Base-by-base conservation (phyloP, 2,797 vertebrate species). In the Nasua narica region DNA sequence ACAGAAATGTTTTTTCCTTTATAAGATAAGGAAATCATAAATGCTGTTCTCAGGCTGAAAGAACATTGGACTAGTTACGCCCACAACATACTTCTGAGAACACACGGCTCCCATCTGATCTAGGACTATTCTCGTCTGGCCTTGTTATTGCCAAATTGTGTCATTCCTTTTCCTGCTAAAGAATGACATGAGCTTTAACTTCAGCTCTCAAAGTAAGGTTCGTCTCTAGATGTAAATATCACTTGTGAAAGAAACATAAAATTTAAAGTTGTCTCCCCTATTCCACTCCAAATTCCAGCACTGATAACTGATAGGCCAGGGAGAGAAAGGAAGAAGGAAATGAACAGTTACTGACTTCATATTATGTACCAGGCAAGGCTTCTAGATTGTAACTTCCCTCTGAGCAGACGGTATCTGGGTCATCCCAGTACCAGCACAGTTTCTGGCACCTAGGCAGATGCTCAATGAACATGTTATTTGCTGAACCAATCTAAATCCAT, bases 61-160 rank as follows among this genome's bases (percentile, higher is more conserved):
- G 77, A 76, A 76, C 79, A 37, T 5, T 40, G 27, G 62, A 7
- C 18, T 29, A 54, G 43, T 43, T 58, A 89, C 95, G 96, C 96
- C 91, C 97, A 95, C 95, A 50, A 18, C 92, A 97, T 96, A 87
- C 78, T 87, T 95, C 77, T 35, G 67, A 60, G 83, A 97, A 81
- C 65, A n/a, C 23, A 70, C 27, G 50, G 86, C 92, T 97, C 92
- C 85, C 85, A 50, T 81, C 46, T 70, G 37, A 89, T 48, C 72
- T 16, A 3, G 29, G 21, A 50, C 56, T 79, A 50, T 35, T 95
- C 67, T 40, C 56, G 1, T 60, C 52, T 56, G 54, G 32, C 43
- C 92, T 85, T 56, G 15, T 77, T 85, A 56, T 85, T 97, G 91
- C 40, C 89, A 89, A 94, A 87, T 67, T 40, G 35, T 27, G 14